Percentiles rank a stretch among this genome's conserved stretches.
Evolutionary conservation across 92 coral and sea anemone genomes (phyloP).

Genomic region (Nematostella vectensis): DNA sequence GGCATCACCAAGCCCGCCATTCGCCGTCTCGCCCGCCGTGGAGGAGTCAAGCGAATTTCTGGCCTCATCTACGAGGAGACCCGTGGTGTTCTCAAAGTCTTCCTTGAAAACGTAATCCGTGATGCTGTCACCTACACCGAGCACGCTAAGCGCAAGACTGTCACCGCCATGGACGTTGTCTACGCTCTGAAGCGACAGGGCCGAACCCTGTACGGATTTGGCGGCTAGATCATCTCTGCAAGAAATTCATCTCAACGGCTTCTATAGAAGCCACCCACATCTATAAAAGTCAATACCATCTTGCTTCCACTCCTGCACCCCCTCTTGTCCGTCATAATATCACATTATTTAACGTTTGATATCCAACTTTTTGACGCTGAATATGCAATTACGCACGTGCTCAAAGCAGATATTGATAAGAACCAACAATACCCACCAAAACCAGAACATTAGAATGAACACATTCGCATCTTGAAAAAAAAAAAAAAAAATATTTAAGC

Average conservation of each 20-base stretch:
- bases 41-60: conserved; percentile 93
- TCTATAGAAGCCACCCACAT: conserved; percentile 53
- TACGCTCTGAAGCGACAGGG: conserved; percentile 93
- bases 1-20: conserved; percentile 94
- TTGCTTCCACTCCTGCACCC: conserved; percentile 5
- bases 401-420: no score
- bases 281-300: conserved; percentile 31
- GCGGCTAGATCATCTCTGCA: conserved; percentile 34
- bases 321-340: not conserved
- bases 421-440: no score
- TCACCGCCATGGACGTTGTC: conserved; percentile 95
- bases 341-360: no score
- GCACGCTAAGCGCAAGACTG: conserved; percentile 97
- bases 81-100: conserved; percentile 93
- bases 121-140: conserved; percentile 97
- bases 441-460: no score
- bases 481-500: no score
- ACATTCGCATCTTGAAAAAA: no score
- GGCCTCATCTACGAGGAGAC: conserved; percentile 83
- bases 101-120: conserved; percentile 94
- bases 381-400: no score
- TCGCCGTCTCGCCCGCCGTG: conserved; percentile 97
- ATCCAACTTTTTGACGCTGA: no score
- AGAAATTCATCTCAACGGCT: conserved; percentile 16
- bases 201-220: conserved; percentile 94